Percentiles rank a stretch among this genome's conserved stretches.
Evolutionary conservation across 1,140 invertebrate species (phyloP).

Genomic region (Andrena cerasifolii): DNA sequence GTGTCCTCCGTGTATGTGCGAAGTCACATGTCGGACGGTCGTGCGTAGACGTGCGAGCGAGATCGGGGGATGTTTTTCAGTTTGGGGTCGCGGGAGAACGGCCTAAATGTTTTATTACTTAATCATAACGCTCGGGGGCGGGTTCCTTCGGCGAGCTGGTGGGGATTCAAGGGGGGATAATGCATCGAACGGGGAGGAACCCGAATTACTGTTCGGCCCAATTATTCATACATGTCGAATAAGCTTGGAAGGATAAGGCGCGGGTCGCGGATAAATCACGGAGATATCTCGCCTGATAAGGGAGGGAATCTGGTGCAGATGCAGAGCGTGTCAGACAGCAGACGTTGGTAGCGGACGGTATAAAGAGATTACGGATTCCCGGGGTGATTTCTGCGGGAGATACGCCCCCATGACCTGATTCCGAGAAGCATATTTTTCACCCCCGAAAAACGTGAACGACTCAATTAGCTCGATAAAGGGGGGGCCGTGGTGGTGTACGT

Average conservation of each 20-base stretch:
- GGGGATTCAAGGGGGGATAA: conserved; percentile 53
- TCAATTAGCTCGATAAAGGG: conserved; percentile 63
- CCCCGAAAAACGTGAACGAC: conserved; percentile 33
- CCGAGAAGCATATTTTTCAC: not conserved
- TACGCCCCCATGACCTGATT: not conserved
- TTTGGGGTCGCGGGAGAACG: conserved; percentile 63
- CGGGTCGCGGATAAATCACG: conserved; percentile 36
- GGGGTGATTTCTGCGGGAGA: conserved; percentile 10
- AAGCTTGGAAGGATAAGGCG: conserved; percentile 3
- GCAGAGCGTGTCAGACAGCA: not conserved
- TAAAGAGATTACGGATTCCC: not conserved
- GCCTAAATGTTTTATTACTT: conserved; percentile 81
- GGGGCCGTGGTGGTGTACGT: conserved; percentile 23
- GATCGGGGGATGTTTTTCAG: conserved; percentile 74
- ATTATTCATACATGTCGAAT: conserved; percentile 66
- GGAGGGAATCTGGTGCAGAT: not conserved
- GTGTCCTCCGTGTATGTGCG: conserved; percentile 36
- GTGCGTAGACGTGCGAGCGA: conserved; percentile 54
- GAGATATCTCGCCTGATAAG: conserved; percentile 6
- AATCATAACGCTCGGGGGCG: conserved; percentile 77
- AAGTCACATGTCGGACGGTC: conserved; percentile 66
- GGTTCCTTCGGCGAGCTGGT: conserved; percentile 43
- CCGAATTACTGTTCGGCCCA: conserved; percentile 55
- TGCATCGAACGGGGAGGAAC: conserved; percentile 27
- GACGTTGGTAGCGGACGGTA: too few species aligned